These are phyloP conservation scores for Trichonephila clavata DNA, from an alignment of 1,140 invertebrate genomes.

Conservation along the genomic window DNA sequence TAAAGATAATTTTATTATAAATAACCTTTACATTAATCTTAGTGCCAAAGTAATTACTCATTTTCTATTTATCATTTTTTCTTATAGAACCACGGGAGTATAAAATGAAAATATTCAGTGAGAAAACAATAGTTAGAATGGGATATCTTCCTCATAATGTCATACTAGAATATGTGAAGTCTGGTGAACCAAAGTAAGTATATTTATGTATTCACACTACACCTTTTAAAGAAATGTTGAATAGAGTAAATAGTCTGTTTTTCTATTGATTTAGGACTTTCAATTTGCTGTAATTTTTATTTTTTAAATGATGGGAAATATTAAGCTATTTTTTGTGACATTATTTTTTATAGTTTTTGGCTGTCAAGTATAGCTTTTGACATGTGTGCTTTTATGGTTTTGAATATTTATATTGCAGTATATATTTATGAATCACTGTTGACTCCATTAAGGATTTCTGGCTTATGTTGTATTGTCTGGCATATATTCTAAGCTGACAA, in stretches of 20 bases:
- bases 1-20: not conserved
- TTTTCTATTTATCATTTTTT: not conserved
- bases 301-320: not conserved
- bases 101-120: not conserved
- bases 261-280: not conserved
- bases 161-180: not conserved
- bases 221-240: not conserved
- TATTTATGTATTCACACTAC: not conserved
- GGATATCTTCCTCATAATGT: not conserved
- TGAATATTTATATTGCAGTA: too few relatives aligned
- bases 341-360: not conserved
- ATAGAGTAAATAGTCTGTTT: not conserved
- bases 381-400: too few relatives aligned
- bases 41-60: not conserved
- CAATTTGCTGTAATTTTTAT: not conserved
- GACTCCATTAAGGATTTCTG: too few relatives aligned
- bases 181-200: not conserved
- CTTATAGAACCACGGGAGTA: not conserved
- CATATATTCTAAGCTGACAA: too few relatives aligned
- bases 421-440: too few relatives aligned
- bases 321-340: not conserved
- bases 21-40: not conserved
- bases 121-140: not conserved
- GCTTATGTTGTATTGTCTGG: too few relatives aligned
- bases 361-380: not conserved